Percentiles rank a stretch among this genome's conserved stretches.
These are phyloP conservation scores for Lycaena phlaeas DNA, from an alignment of 2,888 invertebrate genomes.

Conservation along the genomic window DNA sequence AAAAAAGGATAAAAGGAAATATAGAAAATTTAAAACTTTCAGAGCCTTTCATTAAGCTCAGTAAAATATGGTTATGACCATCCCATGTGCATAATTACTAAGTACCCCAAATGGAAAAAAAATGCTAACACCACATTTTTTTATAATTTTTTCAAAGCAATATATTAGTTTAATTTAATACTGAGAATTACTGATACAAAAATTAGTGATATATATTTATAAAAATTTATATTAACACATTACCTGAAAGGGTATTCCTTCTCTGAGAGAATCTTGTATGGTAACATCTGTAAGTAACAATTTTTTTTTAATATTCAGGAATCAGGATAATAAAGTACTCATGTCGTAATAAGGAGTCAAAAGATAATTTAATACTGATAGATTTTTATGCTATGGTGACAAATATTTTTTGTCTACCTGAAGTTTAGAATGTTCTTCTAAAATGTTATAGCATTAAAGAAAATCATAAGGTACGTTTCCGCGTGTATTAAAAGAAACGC, in stretches of 20 bases:
- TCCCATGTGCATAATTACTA: too few relatives aligned
- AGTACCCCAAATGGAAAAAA: too few relatives aligned
- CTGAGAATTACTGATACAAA: not conserved
- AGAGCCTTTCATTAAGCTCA: too few relatives aligned
- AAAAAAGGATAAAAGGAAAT: too few relatives aligned
- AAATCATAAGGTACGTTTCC: too few relatives aligned
- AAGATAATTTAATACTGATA: too few relatives aligned
- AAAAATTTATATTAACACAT: constrained; percentile 11
- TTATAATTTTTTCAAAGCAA: too few relatives aligned
- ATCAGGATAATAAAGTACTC: not conserved
- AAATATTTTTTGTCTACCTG: not conserved
- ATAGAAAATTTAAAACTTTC: too few relatives aligned
- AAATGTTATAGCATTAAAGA: constrained; percentile 1
- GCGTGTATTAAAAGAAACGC: too few relatives aligned
- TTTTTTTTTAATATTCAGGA: not conserved
- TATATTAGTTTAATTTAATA: too few relatives aligned
- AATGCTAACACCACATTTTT: too few relatives aligned
- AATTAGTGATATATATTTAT: not conserved
- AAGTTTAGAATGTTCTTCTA: not conserved
- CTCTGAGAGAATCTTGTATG: constrained; percentile 51
- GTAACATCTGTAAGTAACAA: constrained; percentile 39
- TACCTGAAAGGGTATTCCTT: constrained; percentile 60
- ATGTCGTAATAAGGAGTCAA: not conserved
- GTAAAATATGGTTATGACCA: too few relatives aligned
- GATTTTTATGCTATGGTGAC: not conserved